Evolutionary conservation across 2,113 vertebrate species (phyloP).

Genomic region (rabbit (Oryctolagus cuniculus)): mOryCun1.1 NC_091434.1:110405001-110405500

Average conservation of each 20-base stretch:
- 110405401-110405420: neutral
- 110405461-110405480: neutral
- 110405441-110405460: neutral
- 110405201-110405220: neutral
- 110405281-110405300: neutral
- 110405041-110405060: slow-evolving; percentile 10
- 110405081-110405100: slow-evolving; percentile 58
- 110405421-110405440: neutral
- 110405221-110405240: neutral
- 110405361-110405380: neutral
- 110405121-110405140: slow-evolving; percentile 36
- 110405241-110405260: neutral
- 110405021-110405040: neutral
- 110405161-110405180: neutral
- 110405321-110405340: neutral
- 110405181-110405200: slow-evolving; percentile 19
- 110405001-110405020: neutral
- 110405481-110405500: neutral
- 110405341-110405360: neutral
- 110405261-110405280: neutral
- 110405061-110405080: slow-evolving; percentile 15
- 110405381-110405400: neutral
- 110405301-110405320: neutral
- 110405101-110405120: slow-evolving; percentile 55
- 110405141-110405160: slow-evolving; percentile 38